phyloP scores from a whole-genome alignment of 2,888 invertebrate species.

The Lysandra bellargus region DNA sequence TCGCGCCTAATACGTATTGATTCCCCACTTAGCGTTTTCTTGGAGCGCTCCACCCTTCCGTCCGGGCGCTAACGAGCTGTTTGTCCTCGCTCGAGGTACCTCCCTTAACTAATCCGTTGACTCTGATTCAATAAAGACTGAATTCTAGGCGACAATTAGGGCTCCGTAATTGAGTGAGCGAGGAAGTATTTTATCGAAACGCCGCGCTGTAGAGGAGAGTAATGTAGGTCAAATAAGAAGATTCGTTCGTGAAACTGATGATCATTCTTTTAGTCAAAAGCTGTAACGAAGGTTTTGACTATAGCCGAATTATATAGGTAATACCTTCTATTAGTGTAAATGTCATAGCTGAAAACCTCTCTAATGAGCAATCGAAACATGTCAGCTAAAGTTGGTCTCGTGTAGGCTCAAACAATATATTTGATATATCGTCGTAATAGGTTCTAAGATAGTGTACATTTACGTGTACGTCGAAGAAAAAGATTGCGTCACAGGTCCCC shows the following conservation, averaged over 20 bases:
- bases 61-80: constrained; percentile 75
- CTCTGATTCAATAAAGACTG: constrained; percentile 34
- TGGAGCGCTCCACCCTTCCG: constrained; percentile 79
- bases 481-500: constrained; percentile 73
- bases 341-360: no score
- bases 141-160: constrained; percentile 33
- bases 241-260: not conserved
- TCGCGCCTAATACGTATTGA: constrained; percentile 80
- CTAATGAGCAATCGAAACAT: not conserved
- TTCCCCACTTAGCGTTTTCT: constrained; percentile 80
- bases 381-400: not conserved
- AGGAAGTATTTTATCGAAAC: constrained; percentile 19
- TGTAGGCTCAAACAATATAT: constrained; percentile 31
- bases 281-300: not conserved
- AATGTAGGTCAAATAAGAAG: not conserved
- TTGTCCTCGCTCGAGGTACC: constrained; percentile 71
- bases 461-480: constrained; percentile 76
- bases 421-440: constrained; percentile 47
- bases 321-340: not conserved
- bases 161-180: constrained; percentile 24
- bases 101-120: constrained; percentile 38
- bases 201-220: not conserved
- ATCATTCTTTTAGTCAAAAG: not conserved
- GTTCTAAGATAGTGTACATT: constrained; percentile 62
- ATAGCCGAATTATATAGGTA: no score